These are phyloP conservation scores for Antigone vipio DNA, from an alignment of 2,113 vertebrate genomes.

Conservation along the genomic window DNA sequence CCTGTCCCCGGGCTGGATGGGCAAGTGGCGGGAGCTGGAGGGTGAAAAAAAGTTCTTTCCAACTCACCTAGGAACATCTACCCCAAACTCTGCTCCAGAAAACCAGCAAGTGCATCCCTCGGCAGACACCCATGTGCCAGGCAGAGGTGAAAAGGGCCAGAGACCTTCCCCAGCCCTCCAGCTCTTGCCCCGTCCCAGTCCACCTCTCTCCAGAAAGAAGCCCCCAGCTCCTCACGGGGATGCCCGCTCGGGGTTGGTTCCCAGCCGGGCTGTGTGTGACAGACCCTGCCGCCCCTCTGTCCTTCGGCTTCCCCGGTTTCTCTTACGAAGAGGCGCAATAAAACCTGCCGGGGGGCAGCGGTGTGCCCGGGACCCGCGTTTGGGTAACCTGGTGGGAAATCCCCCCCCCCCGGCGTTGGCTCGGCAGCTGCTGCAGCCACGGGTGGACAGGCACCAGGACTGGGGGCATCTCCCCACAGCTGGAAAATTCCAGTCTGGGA, in stretches of 20 bases:
- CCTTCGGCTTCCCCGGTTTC: not conserved
- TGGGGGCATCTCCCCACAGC: not conserved
- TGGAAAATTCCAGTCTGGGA: constrained; percentile 2
- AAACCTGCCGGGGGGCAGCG: not conserved
- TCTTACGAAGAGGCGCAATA: not conserved
- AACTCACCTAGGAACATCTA: not conserved
- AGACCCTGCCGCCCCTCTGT: not conserved
- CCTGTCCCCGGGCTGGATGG: not conserved
- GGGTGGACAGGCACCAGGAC: not conserved
- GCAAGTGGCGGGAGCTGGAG: not conserved
- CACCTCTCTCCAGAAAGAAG: not conserved
- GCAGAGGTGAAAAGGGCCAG: not conserved
- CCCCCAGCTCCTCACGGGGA: not conserved
- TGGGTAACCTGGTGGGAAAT: not conserved
- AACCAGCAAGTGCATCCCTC: not conserved
- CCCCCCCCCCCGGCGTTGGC: not conserved
- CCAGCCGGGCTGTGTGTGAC: not conserved
- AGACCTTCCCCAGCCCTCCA: not conserved
- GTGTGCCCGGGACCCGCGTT: not conserved
- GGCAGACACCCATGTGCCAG: not conserved
- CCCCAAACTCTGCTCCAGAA: not conserved
- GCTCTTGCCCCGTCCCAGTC: not conserved
- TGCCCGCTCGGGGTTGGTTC: not conserved
- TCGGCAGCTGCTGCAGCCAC: not conserved
- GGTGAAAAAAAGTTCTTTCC: not conserved